phyloP scores from a whole-genome alignment of 2,797 vertebrate genomes.

The Typhlichthys subterraneus region DNA sequence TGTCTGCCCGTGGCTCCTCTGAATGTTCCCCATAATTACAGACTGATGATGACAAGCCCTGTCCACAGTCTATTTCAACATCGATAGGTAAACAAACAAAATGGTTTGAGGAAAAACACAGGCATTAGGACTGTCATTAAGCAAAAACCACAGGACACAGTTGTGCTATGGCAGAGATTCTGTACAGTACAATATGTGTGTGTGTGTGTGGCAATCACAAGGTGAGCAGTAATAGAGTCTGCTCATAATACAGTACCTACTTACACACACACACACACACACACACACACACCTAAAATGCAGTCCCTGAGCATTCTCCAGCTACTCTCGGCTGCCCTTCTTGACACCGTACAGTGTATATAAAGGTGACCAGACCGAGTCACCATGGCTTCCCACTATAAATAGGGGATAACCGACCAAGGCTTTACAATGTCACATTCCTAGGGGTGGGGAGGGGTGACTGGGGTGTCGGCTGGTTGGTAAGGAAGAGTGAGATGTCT shows the following conservation, averaged over 20 bases:
- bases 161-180: background rate
- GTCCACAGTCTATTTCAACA: constrained; percentile 57
- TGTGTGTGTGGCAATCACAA: no score
- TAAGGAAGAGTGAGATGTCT: constrained; percentile 62
- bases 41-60: constrained; percentile 48
- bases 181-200: background rate
- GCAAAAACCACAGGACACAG: background rate
- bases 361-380: constrained; percentile 74
- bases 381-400: constrained; percentile 76
- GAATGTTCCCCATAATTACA: constrained; percentile 62
- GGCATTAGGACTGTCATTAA: constrained; percentile 15
- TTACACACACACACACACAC: constrained; percentile 6
- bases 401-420: constrained; percentile 73
- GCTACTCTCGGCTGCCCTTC: constrained; percentile 31
- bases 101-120: constrained; percentile 47
- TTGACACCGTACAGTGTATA: constrained; percentile 55
- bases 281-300: constrained; percentile 13
- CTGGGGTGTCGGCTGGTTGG: constrained; percentile 33
- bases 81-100: constrained; percentile 53
- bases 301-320: constrained; percentile 13
- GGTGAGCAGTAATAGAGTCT: constrained; percentile 14
- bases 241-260: constrained; percentile 8
- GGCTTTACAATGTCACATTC: constrained; percentile 79
- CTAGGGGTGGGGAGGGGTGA: constrained; percentile 58
- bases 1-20: constrained; percentile 52